Evolutionary conservation across 2,113 vertebrate genomes (phyloP), one percentile per base, ranked within the genome.

Genomic region (Cyanoramphus novaezelandiae): DNA sequence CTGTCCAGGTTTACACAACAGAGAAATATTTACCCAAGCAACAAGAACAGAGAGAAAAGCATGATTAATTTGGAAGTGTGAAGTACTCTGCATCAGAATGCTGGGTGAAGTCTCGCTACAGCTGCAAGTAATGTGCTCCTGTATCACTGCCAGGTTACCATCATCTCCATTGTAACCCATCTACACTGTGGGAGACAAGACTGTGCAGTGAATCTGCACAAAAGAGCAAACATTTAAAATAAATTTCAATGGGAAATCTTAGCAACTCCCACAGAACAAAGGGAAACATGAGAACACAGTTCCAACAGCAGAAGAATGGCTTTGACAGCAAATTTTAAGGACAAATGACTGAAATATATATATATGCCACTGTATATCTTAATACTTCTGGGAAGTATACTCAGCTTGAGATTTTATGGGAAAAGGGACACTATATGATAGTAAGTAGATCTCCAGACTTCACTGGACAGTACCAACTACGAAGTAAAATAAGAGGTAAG

Each of bases 71-170:
- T 82, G 74, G 41, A 92, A 96, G 83, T 69, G 86, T 19, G 52
- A 90, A 96, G 59, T 62, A 65, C 18, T 89, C 72, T 65, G 52
- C 82, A 86, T 49, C 91, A 84, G 86, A 91, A 92, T 35, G 12
- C 86, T 80, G 92, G 67, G 77, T 80, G 81, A 96, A 87, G 84
- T 87, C 74, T 93, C 70, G 7, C 86, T 92, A 43, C 92, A 96
- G 93, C 94, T 96, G 95, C 83, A 96, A 97, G 81, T 82, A 96
- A 95, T 96, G 96, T 96, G 92, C 83, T 96, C 92, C 86, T 96
- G 96, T 96, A 91, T 76, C 86, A 44, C 91, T 97, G 95, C 95
- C 96, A 96, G 93, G 91, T 96, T 94, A 82, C 91, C 95, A 78
- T 92, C 64, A 17, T 60, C 92, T 83, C 93, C 93, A 96, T 82